phyloP scores from a whole-genome alignment of 1,140 invertebrate genomes.

The Pseudachorutes palmiensis region DNA sequence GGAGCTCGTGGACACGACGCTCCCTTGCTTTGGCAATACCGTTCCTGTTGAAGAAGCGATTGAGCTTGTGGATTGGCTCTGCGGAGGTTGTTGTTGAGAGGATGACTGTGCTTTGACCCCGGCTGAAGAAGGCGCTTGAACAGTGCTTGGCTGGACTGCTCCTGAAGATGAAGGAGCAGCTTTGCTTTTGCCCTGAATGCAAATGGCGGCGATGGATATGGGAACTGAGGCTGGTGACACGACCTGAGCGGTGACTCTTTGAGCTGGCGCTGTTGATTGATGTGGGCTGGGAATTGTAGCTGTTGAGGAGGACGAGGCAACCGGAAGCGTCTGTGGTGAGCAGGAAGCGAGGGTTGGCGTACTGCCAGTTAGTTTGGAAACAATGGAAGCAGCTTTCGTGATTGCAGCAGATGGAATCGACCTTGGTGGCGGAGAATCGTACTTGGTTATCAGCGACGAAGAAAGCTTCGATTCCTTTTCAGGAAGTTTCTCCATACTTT shows the following conservation, averaged over 20 bases:
- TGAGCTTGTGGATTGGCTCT: neutral
- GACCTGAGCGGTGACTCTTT: neutral
- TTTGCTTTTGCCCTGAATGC: neutral
- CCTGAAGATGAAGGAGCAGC: neutral
- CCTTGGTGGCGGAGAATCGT: neutral
- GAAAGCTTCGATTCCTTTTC: constrained; percentile 19
- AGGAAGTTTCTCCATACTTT: constrained; percentile 33
- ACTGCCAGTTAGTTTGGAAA: neutral
- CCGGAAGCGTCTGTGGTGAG: neutral
- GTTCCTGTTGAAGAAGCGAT: neutral
- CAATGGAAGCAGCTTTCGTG: neutral
- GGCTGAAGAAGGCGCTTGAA: neutral
- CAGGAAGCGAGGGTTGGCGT: neutral
- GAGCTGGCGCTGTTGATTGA: neutral
- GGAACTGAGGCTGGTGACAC: neutral
- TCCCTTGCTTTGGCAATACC: neutral
- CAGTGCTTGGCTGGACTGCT: neutral
- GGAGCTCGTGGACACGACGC: neutral
- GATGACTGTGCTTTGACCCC: neutral
- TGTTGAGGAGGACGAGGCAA: neutral
- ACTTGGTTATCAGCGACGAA: neutral
- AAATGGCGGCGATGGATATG: neutral
- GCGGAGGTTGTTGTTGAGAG: neutral
- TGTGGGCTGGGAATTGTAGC: neutral
- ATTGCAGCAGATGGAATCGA: neutral